Evolutionary conservation across 30 jellyfish, hydroid and myxozoan genomes (phyloP).

Genomic region (Pelagia noctiluca): DNA sequence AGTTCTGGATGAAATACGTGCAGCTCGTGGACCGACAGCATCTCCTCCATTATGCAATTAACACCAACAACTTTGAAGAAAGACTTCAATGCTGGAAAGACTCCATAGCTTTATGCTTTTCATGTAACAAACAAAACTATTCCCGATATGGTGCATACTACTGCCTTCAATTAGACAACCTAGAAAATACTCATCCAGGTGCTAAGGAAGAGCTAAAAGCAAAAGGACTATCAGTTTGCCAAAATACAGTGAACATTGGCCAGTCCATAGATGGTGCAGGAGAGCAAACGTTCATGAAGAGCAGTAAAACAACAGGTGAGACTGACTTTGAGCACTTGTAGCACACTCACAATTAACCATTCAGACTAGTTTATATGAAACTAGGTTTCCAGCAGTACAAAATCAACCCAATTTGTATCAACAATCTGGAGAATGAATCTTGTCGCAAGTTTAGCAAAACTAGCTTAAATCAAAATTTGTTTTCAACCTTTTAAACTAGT

Average conservation of each 20-base stretch:
- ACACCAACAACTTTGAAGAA: constrained; percentile 20
- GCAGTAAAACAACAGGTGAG: constrained; percentile 34
- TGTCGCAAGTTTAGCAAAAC: too few relatives aligned
- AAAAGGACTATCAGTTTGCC: constrained; percentile 34
- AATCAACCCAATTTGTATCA: too few relatives aligned
- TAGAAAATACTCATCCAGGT: constrained; percentile 40
- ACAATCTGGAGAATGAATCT: too few relatives aligned
- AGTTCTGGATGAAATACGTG: constrained; percentile 41
- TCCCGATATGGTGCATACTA: constrained; percentile 22
- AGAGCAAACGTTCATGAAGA: constrained; percentile 42
- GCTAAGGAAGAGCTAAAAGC: constrained; percentile 42
- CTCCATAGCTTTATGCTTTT: constrained; percentile 28
- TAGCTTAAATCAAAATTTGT: too few relatives aligned
- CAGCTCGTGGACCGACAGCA: constrained; percentile 39
- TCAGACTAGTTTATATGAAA: neutral
- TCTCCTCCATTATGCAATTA: constrained; percentile 12
- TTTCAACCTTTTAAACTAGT: too few relatives aligned
- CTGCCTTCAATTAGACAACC: constrained; percentile 18
- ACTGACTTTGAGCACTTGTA: neutral
- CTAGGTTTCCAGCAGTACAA: neutral
- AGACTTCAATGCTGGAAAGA: constrained; percentile 48
- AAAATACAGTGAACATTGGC: constrained; percentile 16
- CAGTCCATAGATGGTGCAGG: constrained; percentile 61
- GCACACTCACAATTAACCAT: neutral
- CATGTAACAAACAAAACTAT: constrained; percentile 36